Evolutionary conservation across 1,140 invertebrate genomes (phyloP), one percentile per base, ranked within the genome.

Genomic region (Drosophila pseudoananassae): DNA sequence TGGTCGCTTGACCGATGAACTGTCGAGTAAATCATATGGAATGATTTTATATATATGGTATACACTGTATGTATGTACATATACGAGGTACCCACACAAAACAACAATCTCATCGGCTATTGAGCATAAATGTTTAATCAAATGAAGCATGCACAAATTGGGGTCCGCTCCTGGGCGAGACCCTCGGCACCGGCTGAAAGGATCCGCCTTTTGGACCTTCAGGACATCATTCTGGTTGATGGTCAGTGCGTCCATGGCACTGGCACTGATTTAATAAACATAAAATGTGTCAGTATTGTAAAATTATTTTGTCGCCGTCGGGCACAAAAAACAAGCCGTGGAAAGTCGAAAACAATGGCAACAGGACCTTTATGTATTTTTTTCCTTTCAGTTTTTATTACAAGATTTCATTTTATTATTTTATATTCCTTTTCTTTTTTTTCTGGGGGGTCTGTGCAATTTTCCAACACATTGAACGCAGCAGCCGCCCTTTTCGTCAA

Each of bases 71-170:
- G 31, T 7, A 10, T 36, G 12, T 5, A 4, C 10, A 12, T 10
- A 33, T 10, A 33, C 33, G 12, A 4, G 4, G 10, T 36, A n/a
- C 2, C 33, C 45, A 56, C 65, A 63, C 45, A 49, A 58, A 20
- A 9, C 47, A 31, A 6, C 59, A 59, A 55, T 52, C 58, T 69
- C 54, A 72, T 36, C 63, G 50, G 69, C 50, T 79, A 76, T 78
- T 66, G 82, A 79, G 80, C 80, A 83, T 81, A 87, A 87, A 88
- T 87, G 83, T 87, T 87, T 87, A 87, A 87, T 87, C 82, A 87
- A 87, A 87, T 87, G 83, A 88, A 88, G 78, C 82, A 87, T 87
- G 75, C 82, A 88, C 78, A 87, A 82, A 87, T 87, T 78, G 82
- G 82, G 83, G 69, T 82, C 70, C 82, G 58, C 51, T 76, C 66